phyloP scores from a whole-genome alignment of 2,888 invertebrate genomes.

The Heliconius hortense region DNA sequence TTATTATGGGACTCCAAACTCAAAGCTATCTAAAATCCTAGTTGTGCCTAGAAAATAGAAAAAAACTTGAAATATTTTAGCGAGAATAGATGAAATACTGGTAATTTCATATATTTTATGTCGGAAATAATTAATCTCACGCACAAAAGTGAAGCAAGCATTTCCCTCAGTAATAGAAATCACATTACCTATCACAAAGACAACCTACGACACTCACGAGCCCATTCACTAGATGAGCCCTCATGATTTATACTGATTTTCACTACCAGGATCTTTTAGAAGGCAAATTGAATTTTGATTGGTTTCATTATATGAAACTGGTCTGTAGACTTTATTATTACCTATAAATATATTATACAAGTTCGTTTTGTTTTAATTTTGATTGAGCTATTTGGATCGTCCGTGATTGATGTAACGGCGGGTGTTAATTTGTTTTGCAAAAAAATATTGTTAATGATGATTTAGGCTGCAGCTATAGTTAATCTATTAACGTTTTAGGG shows the following conservation, averaged over 20 bases:
- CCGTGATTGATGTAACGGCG: background rate
- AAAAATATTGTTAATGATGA: background rate
- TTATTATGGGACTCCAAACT: too few relatives aligned
- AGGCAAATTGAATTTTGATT: slow-evolving; percentile 32
- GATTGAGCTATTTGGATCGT: slow-evolving; percentile 8
- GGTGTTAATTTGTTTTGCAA: slow-evolving; percentile 7
- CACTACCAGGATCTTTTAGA: slow-evolving; percentile 22
- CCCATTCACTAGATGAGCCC: slow-evolving; percentile 37
- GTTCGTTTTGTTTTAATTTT: slow-evolving; percentile 22
- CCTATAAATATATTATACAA: slow-evolving; percentile 8
- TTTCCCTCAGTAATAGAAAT: background rate
- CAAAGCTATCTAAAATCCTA: too few relatives aligned
- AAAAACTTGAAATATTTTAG: background rate
- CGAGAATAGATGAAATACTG: background rate
- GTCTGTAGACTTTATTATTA: slow-evolving; percentile 14
- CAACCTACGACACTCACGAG: slow-evolving; percentile 1
- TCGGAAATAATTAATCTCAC: background rate
- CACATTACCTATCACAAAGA: slow-evolving; percentile 20
- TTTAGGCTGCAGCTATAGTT: background rate
- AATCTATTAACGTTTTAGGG: background rate
- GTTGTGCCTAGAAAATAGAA: too few relatives aligned
- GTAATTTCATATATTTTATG: background rate
- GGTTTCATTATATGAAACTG: slow-evolving; percentile 9
- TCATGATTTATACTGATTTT: slow-evolving; percentile 45
- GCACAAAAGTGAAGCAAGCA: slow-evolving; percentile 3